Evolutionary conservation across 2,113 vertebrate species (phyloP).

Genomic region (Bettongia penicillata): DNA sequence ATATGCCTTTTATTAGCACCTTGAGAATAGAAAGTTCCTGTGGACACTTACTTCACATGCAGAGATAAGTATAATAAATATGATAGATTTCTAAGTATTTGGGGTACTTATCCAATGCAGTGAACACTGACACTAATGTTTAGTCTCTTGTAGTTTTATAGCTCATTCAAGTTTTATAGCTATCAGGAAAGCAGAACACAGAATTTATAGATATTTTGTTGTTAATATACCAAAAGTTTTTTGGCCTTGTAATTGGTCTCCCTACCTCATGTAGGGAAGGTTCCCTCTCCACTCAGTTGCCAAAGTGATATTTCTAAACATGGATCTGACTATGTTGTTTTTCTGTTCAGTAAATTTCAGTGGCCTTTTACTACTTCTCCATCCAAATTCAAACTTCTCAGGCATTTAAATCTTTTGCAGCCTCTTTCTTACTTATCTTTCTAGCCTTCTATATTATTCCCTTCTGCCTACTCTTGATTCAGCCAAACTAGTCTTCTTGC

Average conservation of each 20-base stretch:
- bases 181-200: conserved; percentile 11
- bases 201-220: background rate
- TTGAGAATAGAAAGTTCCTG: conserved; percentile 25
- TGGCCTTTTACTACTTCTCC: background rate
- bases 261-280: background rate
- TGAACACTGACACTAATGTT: background rate
- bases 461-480: background rate
- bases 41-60: background rate
- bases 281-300: background rate
- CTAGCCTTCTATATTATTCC: background rate
- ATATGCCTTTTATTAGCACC: conserved; percentile 2
- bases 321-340: background rate
- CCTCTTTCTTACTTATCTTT: background rate
- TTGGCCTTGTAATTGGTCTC: background rate
- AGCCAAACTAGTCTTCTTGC: background rate
- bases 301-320: background rate
- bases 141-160: conserved; percentile 19
- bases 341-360: background rate
- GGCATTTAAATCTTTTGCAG: background rate
- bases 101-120: background rate
- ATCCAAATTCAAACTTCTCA: background rate
- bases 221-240: background rate
- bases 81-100: conserved; percentile 24
- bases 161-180: background rate
- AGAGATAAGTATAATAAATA: background rate